These are phyloP conservation scores for Eulithis prunata DNA, from an alignment of 2,888 invertebrate genomes.

Conservation along the genomic window DNA sequence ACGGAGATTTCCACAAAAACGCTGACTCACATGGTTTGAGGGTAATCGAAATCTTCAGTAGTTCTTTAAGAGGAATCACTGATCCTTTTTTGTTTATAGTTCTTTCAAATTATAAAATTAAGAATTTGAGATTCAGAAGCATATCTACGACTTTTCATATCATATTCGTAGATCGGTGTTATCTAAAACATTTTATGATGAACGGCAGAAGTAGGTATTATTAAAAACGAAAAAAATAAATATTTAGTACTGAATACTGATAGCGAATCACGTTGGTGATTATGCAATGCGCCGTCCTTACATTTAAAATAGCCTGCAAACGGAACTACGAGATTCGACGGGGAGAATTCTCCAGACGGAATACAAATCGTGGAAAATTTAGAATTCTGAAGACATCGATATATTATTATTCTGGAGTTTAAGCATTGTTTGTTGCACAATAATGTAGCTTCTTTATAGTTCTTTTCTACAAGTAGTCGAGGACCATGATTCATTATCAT, in stretches of 20 bases:
- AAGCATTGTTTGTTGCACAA: constrained; percentile 44
- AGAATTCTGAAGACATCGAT: constrained; percentile 66
- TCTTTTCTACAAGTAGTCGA: background rate
- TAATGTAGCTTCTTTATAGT: constrained; percentile 5
- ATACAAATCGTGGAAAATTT: constrained; percentile 81
- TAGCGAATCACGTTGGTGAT: constrained; percentile 79
- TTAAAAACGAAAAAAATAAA: constrained; percentile 73
- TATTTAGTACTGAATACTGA: constrained; percentile 79
- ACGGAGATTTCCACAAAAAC: background rate
- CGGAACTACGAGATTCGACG: constrained; percentile 72
- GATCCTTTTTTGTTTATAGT: too few relatives aligned
- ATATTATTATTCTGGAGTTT: constrained; percentile 57
- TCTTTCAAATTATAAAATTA: background rate
- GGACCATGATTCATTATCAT: too few relatives aligned
- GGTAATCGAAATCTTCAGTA: too few relatives aligned
- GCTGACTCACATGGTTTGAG: background rate
- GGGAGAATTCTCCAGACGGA: constrained; percentile 76
- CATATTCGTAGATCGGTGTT: constrained; percentile 44
- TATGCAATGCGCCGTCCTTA: constrained; percentile 80
- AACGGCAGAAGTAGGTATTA: constrained; percentile 60
- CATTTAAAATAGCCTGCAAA: constrained; percentile 80
- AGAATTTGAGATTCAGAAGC: constrained; percentile 16
- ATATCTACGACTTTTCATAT: constrained; percentile 37
- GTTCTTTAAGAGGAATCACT: too few relatives aligned
- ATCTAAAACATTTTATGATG: constrained; percentile 60